Evolutionary conservation across 2,113 vertebrate species (phyloP), one percentile per base, ranked within the genome.

Genomic region (Prolemur simus): DNA sequence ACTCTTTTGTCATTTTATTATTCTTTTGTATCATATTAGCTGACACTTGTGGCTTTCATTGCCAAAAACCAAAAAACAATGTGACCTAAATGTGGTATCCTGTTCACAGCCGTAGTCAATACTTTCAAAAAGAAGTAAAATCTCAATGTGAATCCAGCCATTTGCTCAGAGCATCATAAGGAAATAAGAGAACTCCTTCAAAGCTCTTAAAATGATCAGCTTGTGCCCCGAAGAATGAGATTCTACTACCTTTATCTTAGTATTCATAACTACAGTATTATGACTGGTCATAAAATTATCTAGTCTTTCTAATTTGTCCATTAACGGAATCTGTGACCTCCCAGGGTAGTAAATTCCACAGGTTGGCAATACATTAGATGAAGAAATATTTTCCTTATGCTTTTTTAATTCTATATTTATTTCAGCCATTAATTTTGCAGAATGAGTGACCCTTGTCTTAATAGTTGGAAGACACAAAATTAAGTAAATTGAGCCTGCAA

Each of bases 361-460:
- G 71, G 49, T 60, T 97, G 71, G 82, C 6, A 6, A 66, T 87
- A 68, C 54, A 82, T 52, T 49, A 64, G 11, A 1, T 76, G 2
- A 96, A 94, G 5, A 83, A 60, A 76, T 66, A 69, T 97, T 97
- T 96, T 96, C 49, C 39, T 97, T 98, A 58, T 82, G 37, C 42
- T 93, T 9, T 47, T 97, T 95, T 66, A 78, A 94, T 80, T 97
- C 69, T 32, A 88, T 95, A 97, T 82, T 89, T 94, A 58, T 20
- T 74, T 45, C 54, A 58, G 18, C 29, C 54, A 82, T 93, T 97
- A 97, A 97, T 97, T 91, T 94, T 93, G 42, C 25, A 96, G 76
- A 95, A 90, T 92, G 49, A 93, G 52, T 14, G 68, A 83, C 94
- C 63, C 94, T 94, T 97, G 45, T 93, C 97, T 80, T 97, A 97